Conservation (phyloP, 2,797 vertebrate genomes). For the Taenioides sp. region DNA sequence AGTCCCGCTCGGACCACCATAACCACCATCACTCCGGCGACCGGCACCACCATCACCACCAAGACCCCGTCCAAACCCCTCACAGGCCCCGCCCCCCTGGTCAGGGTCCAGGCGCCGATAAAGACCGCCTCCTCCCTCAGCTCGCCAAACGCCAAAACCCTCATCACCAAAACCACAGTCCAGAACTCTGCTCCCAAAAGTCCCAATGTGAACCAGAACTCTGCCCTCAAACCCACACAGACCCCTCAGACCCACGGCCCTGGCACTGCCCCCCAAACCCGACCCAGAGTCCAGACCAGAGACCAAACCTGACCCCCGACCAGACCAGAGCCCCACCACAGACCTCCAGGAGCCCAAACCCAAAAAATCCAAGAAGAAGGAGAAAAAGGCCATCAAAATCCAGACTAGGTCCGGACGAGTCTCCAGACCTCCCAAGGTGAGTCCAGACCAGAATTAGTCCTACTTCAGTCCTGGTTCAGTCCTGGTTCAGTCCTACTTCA, state of each 20-base stretch:
- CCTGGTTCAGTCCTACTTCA: too few relatives aligned
- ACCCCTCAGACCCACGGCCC: not conserved
- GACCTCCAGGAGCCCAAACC: conserved; percentile 53
- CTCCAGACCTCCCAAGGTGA: conserved; percentile 86
- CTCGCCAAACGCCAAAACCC: not conserved
- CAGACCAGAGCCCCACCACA: conserved; percentile 5
- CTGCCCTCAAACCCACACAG: conserved; percentile 4
- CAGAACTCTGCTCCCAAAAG: not conserved
- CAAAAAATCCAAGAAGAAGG: conserved; percentile 74
- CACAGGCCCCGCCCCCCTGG: not conserved
- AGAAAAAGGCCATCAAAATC: conserved; percentile 85
- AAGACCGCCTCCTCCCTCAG: not conserved
- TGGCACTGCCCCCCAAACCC: not conserved
- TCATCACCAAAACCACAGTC: not conserved
- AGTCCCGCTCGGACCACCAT: conserved; percentile 4
- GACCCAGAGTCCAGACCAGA: not conserved
- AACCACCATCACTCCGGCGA: not conserved
- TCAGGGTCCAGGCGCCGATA: not conserved
- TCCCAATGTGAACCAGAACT: not conserved
- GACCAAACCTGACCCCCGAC: not conserved
- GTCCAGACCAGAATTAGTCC: not conserved
- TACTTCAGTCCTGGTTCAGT: not conserved
- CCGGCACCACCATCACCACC: not conserved
- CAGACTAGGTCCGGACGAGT: conserved; percentile 92
- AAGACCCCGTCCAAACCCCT: not conserved